These are phyloP conservation scores for Dicerorhinus sumatrensis DNA, from an alignment of 2,113 vertebrate genomes.

Conservation along the genomic window DNA sequence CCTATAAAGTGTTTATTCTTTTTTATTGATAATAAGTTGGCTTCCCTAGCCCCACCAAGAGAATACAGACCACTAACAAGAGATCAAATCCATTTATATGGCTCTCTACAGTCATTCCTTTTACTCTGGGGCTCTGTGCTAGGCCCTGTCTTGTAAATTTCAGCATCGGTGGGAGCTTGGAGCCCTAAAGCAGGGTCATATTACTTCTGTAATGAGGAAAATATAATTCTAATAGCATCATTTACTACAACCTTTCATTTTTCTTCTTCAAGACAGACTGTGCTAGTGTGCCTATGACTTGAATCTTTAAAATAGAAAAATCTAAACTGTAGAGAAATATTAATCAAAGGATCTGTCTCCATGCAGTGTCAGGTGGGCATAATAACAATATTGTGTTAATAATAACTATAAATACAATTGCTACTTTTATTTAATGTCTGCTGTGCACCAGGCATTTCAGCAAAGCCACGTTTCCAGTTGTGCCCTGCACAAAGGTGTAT, in stretches of 20 bases:
- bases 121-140: slow-evolving; percentile 35
- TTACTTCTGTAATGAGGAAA: slow-evolving; percentile 73
- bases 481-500: slow-evolving; percentile 30
- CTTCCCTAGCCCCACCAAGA: slow-evolving; percentile 63
- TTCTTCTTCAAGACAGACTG: slow-evolving; percentile 59
- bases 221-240: slow-evolving; percentile 62
- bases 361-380: slow-evolving; percentile 25
- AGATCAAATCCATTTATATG: slow-evolving; percentile 62
- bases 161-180: slow-evolving; percentile 22
- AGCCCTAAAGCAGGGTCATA: slow-evolving; percentile 59
- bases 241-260: slow-evolving; percentile 57
- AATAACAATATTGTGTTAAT: slow-evolving; percentile 46
- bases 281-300: slow-evolving; percentile 54
- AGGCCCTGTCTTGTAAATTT: slow-evolving; percentile 63
- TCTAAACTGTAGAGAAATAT: slow-evolving; percentile 48
- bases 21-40: slow-evolving; percentile 82
- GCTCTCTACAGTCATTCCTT: slow-evolving; percentile 39
- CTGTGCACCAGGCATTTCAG: slow-evolving; percentile 23
- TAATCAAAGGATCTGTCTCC: slow-evolving; percentile 58
- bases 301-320: slow-evolving; percentile 71
- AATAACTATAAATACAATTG: slow-evolving; percentile 51
- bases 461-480: neutral
- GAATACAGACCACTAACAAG: slow-evolving; percentile 60
- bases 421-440: slow-evolving; percentile 51
- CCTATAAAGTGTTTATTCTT: slow-evolving; percentile 79